Base-by-base conservation (phyloP, 2,888 invertebrate species). In the Antheraea assamensis region DNA sequence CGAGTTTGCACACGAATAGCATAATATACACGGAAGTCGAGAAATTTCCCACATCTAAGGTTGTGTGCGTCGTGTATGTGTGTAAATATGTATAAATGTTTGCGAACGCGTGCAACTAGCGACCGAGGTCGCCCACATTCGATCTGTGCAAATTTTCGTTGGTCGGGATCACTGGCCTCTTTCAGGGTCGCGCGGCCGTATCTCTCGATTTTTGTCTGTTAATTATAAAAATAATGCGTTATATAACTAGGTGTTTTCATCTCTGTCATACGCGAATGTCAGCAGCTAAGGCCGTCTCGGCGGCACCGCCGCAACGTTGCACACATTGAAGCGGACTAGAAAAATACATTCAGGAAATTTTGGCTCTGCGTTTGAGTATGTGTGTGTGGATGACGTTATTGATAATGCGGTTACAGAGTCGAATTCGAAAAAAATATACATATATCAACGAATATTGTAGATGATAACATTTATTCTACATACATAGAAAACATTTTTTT, bases 151-250 rank as follows among this genome's bases (percentile, higher is more conserved):
- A 94, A 94, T 93, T 94, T 87, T 93, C 87, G 93, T 89, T 89
- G 86, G 85, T 85, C 85, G 89, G 90, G 94, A 92, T 93, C 94
- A 90, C 85, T 92, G 92, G 76, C 94, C 94, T 90, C 85, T 79
- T 84, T 91, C 94, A 94, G 90, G 94, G 94, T 84, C 94, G 90
- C 89, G 84, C 86, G 83, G 91, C 85, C 89, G 93, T 94, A 93
- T 94, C 93, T 92, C 92, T 93, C 90, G 92, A 94, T 90, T 94
- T 94, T 93, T 93, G 94, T 90, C 91, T 93, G 94, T 94, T 94
- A 94, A 94, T 94, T 94, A 94, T 94, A 94, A 94, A 94, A 94
- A 94, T 94, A 94, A 94, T 94, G 93, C 92, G 93, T 94, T 94
- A 94, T 94, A 93, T 94, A 94, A 94, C 89, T 80, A 83, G 87